These are phyloP conservation scores for Lagorchestes hirsutus DNA, from an alignment of 2,797 vertebrate genomes.

Conservation along the genomic window DNA sequence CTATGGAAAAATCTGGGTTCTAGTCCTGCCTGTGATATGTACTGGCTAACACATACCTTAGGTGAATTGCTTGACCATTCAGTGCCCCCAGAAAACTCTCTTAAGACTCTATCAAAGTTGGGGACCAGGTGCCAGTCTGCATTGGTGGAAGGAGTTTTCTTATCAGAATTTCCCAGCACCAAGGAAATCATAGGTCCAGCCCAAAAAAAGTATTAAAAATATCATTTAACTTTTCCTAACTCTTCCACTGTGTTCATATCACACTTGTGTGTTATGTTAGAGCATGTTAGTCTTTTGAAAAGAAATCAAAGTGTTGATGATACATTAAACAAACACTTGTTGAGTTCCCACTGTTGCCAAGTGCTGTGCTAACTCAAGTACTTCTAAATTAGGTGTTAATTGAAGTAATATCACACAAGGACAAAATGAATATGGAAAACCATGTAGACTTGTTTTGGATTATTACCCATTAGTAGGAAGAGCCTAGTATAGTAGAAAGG, in stretches of 20 bases:
- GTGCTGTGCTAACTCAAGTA: not conserved
- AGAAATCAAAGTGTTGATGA: not conserved
- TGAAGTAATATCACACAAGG: not conserved
- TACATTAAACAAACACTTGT: not conserved
- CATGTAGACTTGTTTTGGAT: not conserved
- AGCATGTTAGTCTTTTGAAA: not conserved
- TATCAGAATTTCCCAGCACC: not conserved
- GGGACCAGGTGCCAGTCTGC: not conserved
- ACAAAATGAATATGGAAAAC: not conserved
- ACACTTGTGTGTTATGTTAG: not conserved
- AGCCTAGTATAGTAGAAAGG: not conserved
- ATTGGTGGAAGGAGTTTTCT: not conserved
- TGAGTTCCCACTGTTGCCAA: not conserved
- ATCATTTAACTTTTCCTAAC: not conserved
- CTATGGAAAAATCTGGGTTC: not conserved
- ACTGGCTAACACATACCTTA: not conserved
- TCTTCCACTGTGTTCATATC: not conserved
- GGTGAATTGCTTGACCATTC: not conserved
- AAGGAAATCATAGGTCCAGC: not conserved
- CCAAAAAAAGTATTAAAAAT: not conserved
- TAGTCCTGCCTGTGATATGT: not conserved
- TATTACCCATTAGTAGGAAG: not conserved
- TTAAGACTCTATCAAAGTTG: not conserved
- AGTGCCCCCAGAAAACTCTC: not conserved
- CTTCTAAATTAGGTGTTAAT: conserved; percentile 6